Conservation (phyloP, 35 echinoderm and acorn worm species). For the Apostichopus parvimensis region DNA sequence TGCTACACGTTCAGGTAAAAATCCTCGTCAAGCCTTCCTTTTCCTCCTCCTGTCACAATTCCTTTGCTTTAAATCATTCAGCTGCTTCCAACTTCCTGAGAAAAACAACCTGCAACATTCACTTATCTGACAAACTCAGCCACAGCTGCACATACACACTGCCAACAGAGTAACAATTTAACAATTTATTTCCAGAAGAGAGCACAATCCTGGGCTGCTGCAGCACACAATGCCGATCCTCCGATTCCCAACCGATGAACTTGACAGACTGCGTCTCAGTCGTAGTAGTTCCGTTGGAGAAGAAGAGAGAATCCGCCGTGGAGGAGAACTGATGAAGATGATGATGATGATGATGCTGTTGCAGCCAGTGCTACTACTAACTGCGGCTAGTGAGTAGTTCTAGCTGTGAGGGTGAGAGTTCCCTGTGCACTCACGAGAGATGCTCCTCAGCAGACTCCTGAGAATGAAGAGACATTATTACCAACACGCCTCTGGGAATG, state of each 20-base stretch:
- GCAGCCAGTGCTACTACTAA: neutral
- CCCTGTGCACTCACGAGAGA: slow-evolving; percentile 7
- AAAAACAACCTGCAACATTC: slow-evolving; percentile 49
- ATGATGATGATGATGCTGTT: neutral
- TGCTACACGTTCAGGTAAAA: too few relatives aligned
- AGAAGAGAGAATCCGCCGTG: neutral
- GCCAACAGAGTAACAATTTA: slow-evolving; percentile 45
- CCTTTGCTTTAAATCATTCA: slow-evolving; percentile 8
- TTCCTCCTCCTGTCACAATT: slow-evolving; percentile 18
- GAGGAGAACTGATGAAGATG: neutral
- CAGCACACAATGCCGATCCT: neutral
- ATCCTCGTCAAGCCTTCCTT: neutral
- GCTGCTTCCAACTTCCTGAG: slow-evolving; percentile 22
- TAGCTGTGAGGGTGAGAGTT: slow-evolving; percentile 3
- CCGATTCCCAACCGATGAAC: slow-evolving; percentile 25
- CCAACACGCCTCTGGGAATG: slow-evolving; percentile 48
- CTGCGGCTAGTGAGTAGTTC: neutral
- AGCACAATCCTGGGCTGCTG: neutral
- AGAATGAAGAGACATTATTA: slow-evolving; percentile 38
- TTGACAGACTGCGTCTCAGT: slow-evolving; percentile 19
- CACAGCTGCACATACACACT: slow-evolving; percentile 43
- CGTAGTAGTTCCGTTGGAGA: neutral
- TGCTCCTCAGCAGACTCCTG: neutral
- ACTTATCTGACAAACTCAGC: slow-evolving; percentile 14
- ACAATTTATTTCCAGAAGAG: slow-evolving; percentile 37